Conservation (phyloP, 1,140 invertebrate genomes). For the Chrysoperla carnea region DNA sequence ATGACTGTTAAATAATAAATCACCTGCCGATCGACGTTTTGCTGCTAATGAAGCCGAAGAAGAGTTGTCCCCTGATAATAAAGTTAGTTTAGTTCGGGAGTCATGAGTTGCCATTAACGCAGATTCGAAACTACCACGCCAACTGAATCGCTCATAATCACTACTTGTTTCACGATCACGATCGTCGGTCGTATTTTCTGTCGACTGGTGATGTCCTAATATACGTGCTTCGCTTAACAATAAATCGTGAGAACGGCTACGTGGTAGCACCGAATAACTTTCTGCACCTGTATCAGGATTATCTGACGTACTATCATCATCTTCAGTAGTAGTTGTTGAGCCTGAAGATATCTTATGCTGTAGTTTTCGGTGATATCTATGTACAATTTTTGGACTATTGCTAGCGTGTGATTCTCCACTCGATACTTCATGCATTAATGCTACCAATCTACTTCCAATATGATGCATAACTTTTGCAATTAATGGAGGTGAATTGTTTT, state of each 20-base stretch:
- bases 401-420: conserved; percentile 38
- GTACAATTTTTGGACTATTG: conserved; percentile 27
- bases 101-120: conserved; percentile 59
- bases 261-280: conserved; percentile 27
- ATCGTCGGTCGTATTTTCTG: conserved; percentile 28
- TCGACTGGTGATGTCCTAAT: conserved; percentile 20
- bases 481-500: conserved; percentile 57
- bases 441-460: conserved; percentile 73
- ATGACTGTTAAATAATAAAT: conserved; percentile 49
- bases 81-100: conserved; percentile 55
- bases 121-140: conserved; percentile 79
- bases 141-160: conserved; percentile 75
- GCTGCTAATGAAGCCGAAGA: conserved; percentile 44
- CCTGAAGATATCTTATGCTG: conserved; percentile 40
- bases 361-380: conserved; percentile 30
- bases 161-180: conserved; percentile 58
- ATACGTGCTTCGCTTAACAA: conserved; percentile 34
- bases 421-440: conserved; percentile 82
- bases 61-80: conserved; percentile 45
- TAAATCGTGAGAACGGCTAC: conserved; percentile 63
- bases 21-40: conserved; percentile 59
- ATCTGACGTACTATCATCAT: conserved; percentile 53
- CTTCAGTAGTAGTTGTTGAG: conserved; percentile 54
- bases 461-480: conserved; percentile 86
- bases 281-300: conserved; percentile 17